A percentile compares a stretch with the other conserved stretches of the same genome.
These are phyloP conservation scores for Zaprionus nigranus DNA, from an alignment of 1,140 invertebrate genomes.

Conservation along the genomic window DNA sequence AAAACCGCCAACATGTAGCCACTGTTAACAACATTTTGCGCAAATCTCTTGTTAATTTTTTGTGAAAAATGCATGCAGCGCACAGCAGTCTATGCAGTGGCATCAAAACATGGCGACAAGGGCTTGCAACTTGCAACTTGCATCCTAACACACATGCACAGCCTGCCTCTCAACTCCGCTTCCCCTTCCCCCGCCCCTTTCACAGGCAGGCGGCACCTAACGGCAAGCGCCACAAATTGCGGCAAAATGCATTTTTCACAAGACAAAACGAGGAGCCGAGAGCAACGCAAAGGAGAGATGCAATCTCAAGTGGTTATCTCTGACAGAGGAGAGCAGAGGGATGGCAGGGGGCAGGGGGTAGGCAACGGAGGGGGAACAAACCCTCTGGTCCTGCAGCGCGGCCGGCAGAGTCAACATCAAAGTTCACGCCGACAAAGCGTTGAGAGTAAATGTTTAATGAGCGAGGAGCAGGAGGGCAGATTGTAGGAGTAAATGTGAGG, in stretches of 20 bases:
- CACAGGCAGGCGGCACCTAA: slow-evolving; percentile 3
- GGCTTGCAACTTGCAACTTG: slow-evolving; percentile 12
- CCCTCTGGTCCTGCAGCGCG: slow-evolving; percentile 30
- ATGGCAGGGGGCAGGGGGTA: neutral
- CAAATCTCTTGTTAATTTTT: slow-evolving; percentile 59
- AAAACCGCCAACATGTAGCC: slow-evolving; percentile 6
- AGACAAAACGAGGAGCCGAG: slow-evolving; percentile 52
- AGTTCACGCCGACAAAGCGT: slow-evolving; percentile 83
- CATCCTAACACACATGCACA: slow-evolving; percentile 2
- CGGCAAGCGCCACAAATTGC: slow-evolving; percentile 71
- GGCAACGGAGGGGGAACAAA: neutral
- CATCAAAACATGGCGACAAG: slow-evolving; percentile 34
- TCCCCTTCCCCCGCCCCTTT: neutral
- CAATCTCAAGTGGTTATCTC: slow-evolving; percentile 82
- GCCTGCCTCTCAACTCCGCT: neutral
- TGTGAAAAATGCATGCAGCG: slow-evolving; percentile 45
- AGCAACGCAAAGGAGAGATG: slow-evolving; percentile 51
- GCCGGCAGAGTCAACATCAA: slow-evolving; percentile 76
- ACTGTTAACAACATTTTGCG: slow-evolving; percentile 31
- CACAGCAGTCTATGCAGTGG: slow-evolving; percentile 46
- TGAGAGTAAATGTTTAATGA: slow-evolving; percentile 81
- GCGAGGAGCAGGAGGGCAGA: slow-evolving; percentile 34
- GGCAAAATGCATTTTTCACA: slow-evolving; percentile 80
- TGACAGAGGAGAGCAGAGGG: slow-evolving; percentile 22
- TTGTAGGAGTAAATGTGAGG: slow-evolving; percentile 9